Evolutionary conservation across 2,113 vertebrate species (phyloP).

Genomic region (Suncus etruscus): DNA sequence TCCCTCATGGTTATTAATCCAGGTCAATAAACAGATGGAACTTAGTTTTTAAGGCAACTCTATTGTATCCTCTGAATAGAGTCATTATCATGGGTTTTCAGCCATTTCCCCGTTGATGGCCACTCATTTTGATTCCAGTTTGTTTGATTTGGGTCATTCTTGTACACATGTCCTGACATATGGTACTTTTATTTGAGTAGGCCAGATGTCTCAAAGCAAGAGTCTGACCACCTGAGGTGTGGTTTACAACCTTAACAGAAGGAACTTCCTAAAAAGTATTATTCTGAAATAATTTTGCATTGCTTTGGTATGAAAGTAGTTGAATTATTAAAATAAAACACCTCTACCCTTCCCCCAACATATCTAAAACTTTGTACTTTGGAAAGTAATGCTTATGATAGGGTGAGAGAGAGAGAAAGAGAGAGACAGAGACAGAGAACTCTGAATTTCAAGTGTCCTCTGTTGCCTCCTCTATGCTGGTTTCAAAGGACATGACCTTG

Average conservation of each 20-base stretch:
- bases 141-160: neutral
- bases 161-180: neutral
- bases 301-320: neutral
- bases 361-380: neutral
- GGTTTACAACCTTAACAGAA: neutral
- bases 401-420: too few relatives aligned
- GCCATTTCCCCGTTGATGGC: neutral
- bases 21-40: neutral
- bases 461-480: neutral
- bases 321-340: constrained; percentile 28
- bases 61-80: neutral
- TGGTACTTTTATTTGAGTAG: neutral
- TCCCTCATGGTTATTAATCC: neutral
- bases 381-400: neutral
- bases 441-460: neutral
- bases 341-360: neutral
- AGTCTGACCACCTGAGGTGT: neutral
- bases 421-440: too few relatives aligned
- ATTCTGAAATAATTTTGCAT: neutral
- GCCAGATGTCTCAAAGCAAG: neutral
- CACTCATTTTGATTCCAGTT: neutral
- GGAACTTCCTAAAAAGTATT: neutral
- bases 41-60: neutral
- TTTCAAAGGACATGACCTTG: too few relatives aligned
- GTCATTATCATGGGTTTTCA: neutral